Base-by-base conservation (phyloP, 92 coral and sea anemone species). In the Phenganax subtilis region DNA sequence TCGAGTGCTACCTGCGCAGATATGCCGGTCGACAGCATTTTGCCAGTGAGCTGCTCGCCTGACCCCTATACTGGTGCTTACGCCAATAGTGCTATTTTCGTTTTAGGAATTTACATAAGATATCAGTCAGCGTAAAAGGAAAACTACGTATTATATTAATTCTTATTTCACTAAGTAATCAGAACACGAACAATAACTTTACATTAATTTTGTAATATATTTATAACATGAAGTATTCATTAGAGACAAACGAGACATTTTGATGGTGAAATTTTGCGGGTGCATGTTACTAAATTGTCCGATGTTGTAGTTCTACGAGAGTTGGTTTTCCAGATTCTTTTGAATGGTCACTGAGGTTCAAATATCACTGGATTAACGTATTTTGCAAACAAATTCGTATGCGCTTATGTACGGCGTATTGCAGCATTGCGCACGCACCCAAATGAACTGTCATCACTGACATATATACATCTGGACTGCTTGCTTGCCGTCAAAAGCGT, bases 91-190 rank as follows among this genome's bases (percentile, higher is more conserved):
- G 9, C 12, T 11, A 73, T 37, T 2, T 37, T 37, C 47, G 47
- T 37, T 37, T 37, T 37, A 37, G 47, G 47, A 37, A 37, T 25
- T 44, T 71, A 71, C 55, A 73, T 52, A 53, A 53, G 54, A 73
- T 56, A 73, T 55, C 57, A 73, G 57, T 73, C 15, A 54, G 51
- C 14, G 76, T 47, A 75, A 76, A 76, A 16, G 47, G 51, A 53
- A 67, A 53, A 31, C 53, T 76, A 44, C 14, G 20, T 57, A 76
- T 76, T 76, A 76, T 76, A 76, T 76, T 76, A 76, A 76, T 56
- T 57, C 47, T 28, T 57, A 56, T 57, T 51, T 76, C 10, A 58
- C 81, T 57, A 76, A 76, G 37, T 28, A 57, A 55, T 73, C 61
- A 55, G 60, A 52, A 28, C 25, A 53, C 15, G 11, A 51, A 73